Conservation (phyloP, 92 coral and sea anemone genomes). For the Epizoanthus ramosus region DNA sequence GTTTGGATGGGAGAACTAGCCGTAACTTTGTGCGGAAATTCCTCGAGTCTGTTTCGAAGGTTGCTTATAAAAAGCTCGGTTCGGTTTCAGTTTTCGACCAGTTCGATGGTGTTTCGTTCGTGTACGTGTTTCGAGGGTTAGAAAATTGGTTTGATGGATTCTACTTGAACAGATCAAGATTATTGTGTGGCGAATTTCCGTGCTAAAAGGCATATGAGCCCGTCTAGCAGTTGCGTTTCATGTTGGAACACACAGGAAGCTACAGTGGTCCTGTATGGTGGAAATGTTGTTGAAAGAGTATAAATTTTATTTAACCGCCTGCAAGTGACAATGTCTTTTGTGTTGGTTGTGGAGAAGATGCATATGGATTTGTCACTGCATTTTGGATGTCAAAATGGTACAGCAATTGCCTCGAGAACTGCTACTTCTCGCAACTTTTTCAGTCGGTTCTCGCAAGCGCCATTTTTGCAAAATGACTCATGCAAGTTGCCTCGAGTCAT, state of each 20-base stretch:
- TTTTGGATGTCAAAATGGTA: not conserved
- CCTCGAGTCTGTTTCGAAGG: constrained; percentile 41
- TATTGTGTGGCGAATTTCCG: not conserved
- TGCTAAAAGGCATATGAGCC: not conserved
- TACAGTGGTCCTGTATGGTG: not conserved
- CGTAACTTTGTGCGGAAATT: constrained; percentile 39
- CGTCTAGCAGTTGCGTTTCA: not conserved
- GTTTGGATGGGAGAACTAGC: constrained; percentile 8
- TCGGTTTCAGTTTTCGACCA: constrained; percentile 30
- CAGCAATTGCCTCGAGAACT: constrained; percentile 16
- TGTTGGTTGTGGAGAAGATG: not conserved
- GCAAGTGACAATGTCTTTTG: not conserved
- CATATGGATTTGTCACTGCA: not conserved
- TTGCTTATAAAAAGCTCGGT: constrained; percentile 14
- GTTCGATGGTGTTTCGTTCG: constrained; percentile 1
- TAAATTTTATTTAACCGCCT: not conserved
- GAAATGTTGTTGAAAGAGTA: constrained; percentile 3
- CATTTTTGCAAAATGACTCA: constrained; percentile 44
- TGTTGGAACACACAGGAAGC: not conserved
- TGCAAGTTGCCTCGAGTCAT: constrained; percentile 21
- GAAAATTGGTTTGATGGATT: not conserved
- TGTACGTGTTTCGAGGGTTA: not conserved
- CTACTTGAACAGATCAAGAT: not conserved
- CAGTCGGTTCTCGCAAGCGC: constrained; percentile 11
- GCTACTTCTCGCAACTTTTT: constrained; percentile 36